Base-by-base conservation (phyloP, 2,888 invertebrate genomes). In the Peribatodes rhomboidaria region DNA sequence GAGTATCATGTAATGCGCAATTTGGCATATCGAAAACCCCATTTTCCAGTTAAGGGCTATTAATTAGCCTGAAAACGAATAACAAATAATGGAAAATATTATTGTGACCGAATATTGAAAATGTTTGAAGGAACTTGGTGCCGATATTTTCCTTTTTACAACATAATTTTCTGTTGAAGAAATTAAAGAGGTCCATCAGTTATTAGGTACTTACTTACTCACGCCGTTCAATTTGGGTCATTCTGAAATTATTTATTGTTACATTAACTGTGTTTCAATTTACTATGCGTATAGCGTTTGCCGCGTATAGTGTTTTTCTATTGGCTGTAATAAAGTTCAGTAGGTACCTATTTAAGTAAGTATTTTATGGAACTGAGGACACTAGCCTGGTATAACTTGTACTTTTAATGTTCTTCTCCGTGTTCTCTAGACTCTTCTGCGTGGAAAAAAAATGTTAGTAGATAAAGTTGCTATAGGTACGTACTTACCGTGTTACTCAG, bases 31-130 rank as follows among this genome's bases (percentile, higher is more conserved):
- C 20, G 20, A 20, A 42, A 33, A 44, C 16, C 27, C 11, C 59
- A 11, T 46, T 60, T 60, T 37, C 46, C 44, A 35, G 16, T 46
- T 9, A 35, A 37, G 53, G 14, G 52, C 42, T n/a, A 59, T 42
- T 20, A 52, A 33, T 31, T 44, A 49, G 33, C 37, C 16, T 18
- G 22, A 7, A 16, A 60, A 52, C 44, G n/a, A 60, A 58, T 20
- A 22, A 52, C 31, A 49, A 27, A 18, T 31, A 49, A 16, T 8
- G 11, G 39, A 27, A 41, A 14, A 58, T 41, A 27, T 47, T 41
- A 16, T 41, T 37, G 37, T 47, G n/a, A 22, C 14, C 16, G 39
- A 39, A 39, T 39, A 46, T 57, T 37, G n/a, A 27, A 44, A 57
- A 27, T 13, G 11, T 14, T 46, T 31, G 22, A n/a, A 20, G 7